Base-by-base conservation (phyloP, 2,113 vertebrate species). In the Seriola aureovittata region DNA sequence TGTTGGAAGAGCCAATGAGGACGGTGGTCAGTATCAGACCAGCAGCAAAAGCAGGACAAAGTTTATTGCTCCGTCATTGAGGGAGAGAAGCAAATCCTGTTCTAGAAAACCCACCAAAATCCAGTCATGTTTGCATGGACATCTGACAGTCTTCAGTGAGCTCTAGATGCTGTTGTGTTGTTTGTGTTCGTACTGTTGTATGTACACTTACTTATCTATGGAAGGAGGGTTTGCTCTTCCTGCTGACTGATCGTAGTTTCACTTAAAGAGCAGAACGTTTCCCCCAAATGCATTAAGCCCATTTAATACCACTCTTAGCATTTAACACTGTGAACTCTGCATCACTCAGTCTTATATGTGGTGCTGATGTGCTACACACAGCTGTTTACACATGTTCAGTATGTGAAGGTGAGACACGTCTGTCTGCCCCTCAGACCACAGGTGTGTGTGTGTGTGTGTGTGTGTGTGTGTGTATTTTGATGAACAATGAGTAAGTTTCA, bases 41-140 rank as follows among this genome's bases (percentile, higher is more conserved):
- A 52, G 50, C 55, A 65, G 48, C 58, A 17, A 70, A 88, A 46
- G 59, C 38, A 77, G 44, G 58, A 62, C 60, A 32, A 38, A 57
- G 59, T 74, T 78, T 23, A 34, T 68, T 14, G 0, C 17, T 2
- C 1, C 75, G 19, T 69, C 23, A 52, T 40, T 52, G 77, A 68
- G 54, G 13, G 46, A 57, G 72, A 69, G 19, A 32, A 66, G 32
- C 3, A 8, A 16, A 81, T 65, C 14, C 50, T 19, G 4, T 48
- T n/a, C 0, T 6, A 6, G 10, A 72, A 42, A n/a, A 23, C 8
- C 17, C 36, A 9, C 32, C 50, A 63, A 23, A 36, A 12, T 2
- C 3, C 25, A 8, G 10, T 4, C 17, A n/a, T 70, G 14, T 29
- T 11, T 58, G 50, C 46, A 14, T 29, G 40, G 12, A 32, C 29